phyloP scores from a whole-genome alignment of 2,888 invertebrate species.

The Yponomeuta cagnagella region DNA sequence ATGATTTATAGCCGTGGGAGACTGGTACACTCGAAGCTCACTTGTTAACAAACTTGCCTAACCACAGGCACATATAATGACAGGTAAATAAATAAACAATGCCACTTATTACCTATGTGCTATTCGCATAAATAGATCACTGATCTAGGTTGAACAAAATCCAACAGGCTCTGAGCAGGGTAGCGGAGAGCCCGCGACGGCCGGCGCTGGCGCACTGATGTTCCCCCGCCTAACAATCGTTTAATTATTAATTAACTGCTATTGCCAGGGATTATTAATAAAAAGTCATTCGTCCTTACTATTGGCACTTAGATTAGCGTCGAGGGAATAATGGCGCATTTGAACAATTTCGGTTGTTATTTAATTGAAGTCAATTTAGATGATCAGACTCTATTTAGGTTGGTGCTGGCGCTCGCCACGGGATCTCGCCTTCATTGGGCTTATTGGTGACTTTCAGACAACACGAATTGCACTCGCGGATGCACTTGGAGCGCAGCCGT shows the following conservation, averaged over 20 bases:
- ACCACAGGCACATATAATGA: neutral
- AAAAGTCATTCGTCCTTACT: slow-evolving; percentile 69
- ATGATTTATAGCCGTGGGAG: slow-evolving; percentile 73
- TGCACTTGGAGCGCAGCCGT: slow-evolving; percentile 68
- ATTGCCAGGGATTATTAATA: slow-evolving; percentile 69
- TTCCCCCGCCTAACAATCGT: slow-evolving; percentile 46
- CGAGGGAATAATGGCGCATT: slow-evolving; percentile 76
- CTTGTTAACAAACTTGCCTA: neutral
- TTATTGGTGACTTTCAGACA: slow-evolving; percentile 76
- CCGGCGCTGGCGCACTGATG: slow-evolving; percentile 37
- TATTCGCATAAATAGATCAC: neutral
- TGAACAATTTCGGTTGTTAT: slow-evolving; percentile 77
- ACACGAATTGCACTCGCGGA: slow-evolving; percentile 73
- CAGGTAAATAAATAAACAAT: neutral
- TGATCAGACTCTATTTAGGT: slow-evolving; percentile 77
- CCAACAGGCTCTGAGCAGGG: neutral
- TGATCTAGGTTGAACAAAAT: neutral
- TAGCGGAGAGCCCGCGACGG: neutral
- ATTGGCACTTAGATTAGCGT: slow-evolving; percentile 75
- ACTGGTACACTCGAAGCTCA: neutral
- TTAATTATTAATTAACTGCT: slow-evolving; percentile 73
- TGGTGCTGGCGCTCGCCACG: slow-evolving; percentile 74
- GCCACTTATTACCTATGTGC: neutral
- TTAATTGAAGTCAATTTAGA: slow-evolving; percentile 77
- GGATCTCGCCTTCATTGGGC: slow-evolving; percentile 76